phyloP scores from a whole-genome alignment of 2,888 invertebrate species.

The Hypsopygia costalis region DNA sequence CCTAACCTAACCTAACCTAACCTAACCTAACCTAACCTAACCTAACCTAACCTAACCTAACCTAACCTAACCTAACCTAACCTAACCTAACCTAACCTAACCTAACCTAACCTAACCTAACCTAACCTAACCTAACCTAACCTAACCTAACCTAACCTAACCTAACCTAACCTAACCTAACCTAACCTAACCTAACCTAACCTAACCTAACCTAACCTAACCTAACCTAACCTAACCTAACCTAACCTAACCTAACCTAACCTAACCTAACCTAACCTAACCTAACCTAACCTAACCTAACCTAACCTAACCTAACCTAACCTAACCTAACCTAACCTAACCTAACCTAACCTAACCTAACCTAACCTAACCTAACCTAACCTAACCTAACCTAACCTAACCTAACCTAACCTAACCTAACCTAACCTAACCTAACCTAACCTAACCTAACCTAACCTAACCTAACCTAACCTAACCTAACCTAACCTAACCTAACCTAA shows the following conservation, averaged over 20 bases:
- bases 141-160: conserved; percentile 15
- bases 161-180: conserved; percentile 18
- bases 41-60: conserved; percentile 12
- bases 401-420: conserved; percentile 21
- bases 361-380: conserved; percentile 17
- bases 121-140: conserved; percentile 15
- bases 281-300: conserved; percentile 17
- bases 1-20: conserved; percentile 16
- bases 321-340: conserved; percentile 18
- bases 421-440: conserved; percentile 17
- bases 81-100: conserved; percentile 18
- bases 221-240: conserved; percentile 17
- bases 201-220: conserved; percentile 19
- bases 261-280: conserved; percentile 17
- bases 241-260: conserved; percentile 17
- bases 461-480: conserved; percentile 22
- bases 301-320: conserved; percentile 15
- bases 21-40: conserved; percentile 16
- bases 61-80: conserved; percentile 18
- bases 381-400: conserved; percentile 19
- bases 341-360: conserved; percentile 19
- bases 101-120: conserved; percentile 9
- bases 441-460: conserved; percentile 16
- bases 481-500: conserved; percentile 19
- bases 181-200: conserved; percentile 21